Evolutionary conservation across 2,888 invertebrate genomes (phyloP).

Genomic region (Amiota mariae): DNA sequence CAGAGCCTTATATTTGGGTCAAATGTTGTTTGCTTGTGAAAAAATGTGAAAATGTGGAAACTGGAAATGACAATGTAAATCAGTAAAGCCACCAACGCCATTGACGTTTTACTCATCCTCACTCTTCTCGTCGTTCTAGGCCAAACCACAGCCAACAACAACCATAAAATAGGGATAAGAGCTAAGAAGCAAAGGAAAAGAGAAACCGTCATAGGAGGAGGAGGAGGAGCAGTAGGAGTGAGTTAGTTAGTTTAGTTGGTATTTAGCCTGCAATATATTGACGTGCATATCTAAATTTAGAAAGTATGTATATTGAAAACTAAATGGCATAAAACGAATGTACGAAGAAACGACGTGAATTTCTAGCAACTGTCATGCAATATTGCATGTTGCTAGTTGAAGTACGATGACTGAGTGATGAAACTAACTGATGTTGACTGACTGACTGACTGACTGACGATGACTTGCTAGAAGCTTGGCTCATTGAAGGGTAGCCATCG

Average conservation of each 20-base stretch:
- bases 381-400: slow-evolving; percentile 2
- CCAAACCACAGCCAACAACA: background rate
- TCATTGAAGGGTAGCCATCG: too few relatives aligned
- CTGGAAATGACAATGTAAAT: slow-evolving; percentile 29
- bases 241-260: too few relatives aligned
- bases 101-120: background rate
- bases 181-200: background rate
- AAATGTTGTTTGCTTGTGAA: slow-evolving; percentile 10
- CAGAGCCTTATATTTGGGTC: slow-evolving; percentile 13
- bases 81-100: slow-evolving; percentile 1
- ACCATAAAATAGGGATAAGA: background rate
- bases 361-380: background rate
- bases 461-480: too few relatives aligned
- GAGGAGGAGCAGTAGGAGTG: too few relatives aligned
- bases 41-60: background rate
- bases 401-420: background rate
- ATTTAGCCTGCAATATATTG: background rate
- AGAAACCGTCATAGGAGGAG: too few relatives aligned
- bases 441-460: too few relatives aligned
- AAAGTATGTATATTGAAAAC: background rate
- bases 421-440: background rate
- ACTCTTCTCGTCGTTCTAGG: background rate
- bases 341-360: background rate
- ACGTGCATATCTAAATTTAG: background rate
- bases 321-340: slow-evolving; percentile 22